These are phyloP conservation scores for Gambusia yucatana DNA, from an alignment of 2,797 vertebrate genomes.

Conservation along the genomic window DNA sequence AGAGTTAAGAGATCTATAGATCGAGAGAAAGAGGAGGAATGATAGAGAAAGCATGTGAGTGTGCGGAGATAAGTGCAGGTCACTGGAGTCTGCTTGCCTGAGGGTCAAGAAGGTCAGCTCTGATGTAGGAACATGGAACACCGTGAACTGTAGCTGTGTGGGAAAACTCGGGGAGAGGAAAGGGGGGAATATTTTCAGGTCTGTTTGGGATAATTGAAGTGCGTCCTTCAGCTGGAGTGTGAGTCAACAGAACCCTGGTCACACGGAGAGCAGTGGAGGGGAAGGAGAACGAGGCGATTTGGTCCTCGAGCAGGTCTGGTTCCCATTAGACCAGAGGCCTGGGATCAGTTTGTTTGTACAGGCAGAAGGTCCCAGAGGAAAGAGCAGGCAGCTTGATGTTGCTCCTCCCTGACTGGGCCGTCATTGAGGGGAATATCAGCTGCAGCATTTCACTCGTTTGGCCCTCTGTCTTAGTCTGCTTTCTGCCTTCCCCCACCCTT, in stretches of 20 bases:
- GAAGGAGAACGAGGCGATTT: constrained; percentile 49
- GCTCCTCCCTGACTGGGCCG: constrained; percentile 69
- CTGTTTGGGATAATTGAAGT: constrained; percentile 85
- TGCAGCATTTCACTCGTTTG: constrained; percentile 63
- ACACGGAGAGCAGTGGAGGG: constrained; percentile 40
- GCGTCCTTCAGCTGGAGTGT: constrained; percentile 77
- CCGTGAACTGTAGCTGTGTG: constrained; percentile 60
- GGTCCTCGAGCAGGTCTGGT: constrained; percentile 79
- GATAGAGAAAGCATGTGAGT: constrained; percentile 58
- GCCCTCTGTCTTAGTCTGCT: constrained; percentile 42
- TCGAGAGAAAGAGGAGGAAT: constrained; percentile 25
- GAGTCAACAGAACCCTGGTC: constrained; percentile 53
- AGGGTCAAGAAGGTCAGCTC: constrained; percentile 67
- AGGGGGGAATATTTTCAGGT: constrained; percentile 79
- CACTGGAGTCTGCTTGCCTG: constrained; percentile 55
- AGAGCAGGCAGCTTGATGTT: constrained; percentile 66
- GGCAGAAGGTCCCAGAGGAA: constrained; percentile 79
- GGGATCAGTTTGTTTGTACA: constrained; percentile 81
- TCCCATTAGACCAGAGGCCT: constrained; percentile 83
- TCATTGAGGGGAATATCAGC: constrained; percentile 72
- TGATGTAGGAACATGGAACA: constrained; percentile 56
- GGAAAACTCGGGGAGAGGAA: constrained; percentile 63
- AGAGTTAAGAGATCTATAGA: constrained; percentile 24
- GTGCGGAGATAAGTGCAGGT: constrained; percentile 62
- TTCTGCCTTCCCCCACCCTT: constrained; percentile 34